phyloP scores from a whole-genome alignment of 1,140 invertebrate genomes.

The Pseudoatta argentina region DNA sequence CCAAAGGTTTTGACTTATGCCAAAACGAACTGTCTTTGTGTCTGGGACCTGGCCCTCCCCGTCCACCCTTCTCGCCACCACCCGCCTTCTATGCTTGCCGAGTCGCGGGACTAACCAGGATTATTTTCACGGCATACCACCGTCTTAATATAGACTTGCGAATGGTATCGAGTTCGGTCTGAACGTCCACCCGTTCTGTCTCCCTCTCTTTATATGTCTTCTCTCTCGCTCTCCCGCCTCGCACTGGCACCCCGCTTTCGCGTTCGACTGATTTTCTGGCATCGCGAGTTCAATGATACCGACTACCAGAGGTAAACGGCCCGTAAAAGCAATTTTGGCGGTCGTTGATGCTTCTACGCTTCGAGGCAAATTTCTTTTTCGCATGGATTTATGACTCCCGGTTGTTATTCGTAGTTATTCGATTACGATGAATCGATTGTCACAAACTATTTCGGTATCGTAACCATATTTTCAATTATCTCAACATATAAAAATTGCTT shows the following conservation, averaged over 20 bases:
- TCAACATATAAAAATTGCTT: neutral
- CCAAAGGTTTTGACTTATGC: slow-evolving; percentile 85
- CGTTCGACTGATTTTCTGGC: slow-evolving; percentile 64
- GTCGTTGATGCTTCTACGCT: slow-evolving; percentile 45
- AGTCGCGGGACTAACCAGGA: slow-evolving; percentile 68
- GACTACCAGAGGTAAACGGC: slow-evolving; percentile 48
- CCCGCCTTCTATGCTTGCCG: slow-evolving; percentile 43
- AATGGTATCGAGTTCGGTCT: slow-evolving; percentile 79
- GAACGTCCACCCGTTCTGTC: slow-evolving; percentile 69
- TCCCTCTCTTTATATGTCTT: neutral
- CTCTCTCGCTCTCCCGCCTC: slow-evolving; percentile 11
- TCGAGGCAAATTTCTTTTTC: slow-evolving; percentile 33
- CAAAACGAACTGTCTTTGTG: slow-evolving; percentile 85
- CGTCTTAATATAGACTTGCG: slow-evolving; percentile 82
- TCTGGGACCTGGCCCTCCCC: slow-evolving; percentile 67
- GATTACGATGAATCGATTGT: slow-evolving; percentile 37
- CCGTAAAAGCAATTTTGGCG: slow-evolving; percentile 55
- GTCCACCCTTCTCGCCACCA: slow-evolving; percentile 14
- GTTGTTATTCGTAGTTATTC: neutral
- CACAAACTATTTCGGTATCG: slow-evolving; percentile 15
- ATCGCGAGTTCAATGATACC: slow-evolving; percentile 67
- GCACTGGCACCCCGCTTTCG: slow-evolving; percentile 24
- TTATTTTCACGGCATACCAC: slow-evolving; percentile 80
- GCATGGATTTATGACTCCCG: slow-evolving; percentile 23
- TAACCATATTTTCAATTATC: neutral